Conservation (phyloP, 2,797 vertebrate genomes). For the Cirrhinus mrigala region DNA sequence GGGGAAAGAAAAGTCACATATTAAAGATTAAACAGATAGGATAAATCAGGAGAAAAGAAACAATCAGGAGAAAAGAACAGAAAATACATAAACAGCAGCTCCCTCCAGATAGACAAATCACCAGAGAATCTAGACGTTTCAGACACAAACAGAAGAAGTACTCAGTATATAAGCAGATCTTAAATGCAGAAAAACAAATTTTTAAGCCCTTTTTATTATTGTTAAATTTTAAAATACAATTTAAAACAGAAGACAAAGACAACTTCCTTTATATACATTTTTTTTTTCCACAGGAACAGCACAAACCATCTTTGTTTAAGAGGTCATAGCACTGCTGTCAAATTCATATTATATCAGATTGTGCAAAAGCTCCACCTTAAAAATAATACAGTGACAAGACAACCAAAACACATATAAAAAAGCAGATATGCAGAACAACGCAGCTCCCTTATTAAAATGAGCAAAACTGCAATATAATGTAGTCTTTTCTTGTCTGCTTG, state of each 20-base stretch:
- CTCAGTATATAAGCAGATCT: not conserved
- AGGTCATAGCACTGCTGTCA: slow-evolving; percentile 28
- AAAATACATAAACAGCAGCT: not conserved
- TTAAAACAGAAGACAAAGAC: slow-evolving; percentile 15
- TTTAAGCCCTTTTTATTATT: slow-evolving; percentile 27
- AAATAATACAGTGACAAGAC: slow-evolving; percentile 38
- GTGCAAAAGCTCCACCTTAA: slow-evolving; percentile 37
- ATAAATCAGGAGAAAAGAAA: not conserved
- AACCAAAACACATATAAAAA: slow-evolving; percentile 21
- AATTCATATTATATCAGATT: slow-evolving; percentile 31
- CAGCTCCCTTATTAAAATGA: slow-evolving; percentile 9
- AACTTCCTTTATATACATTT: slow-evolving; percentile 4
- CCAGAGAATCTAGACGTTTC: not conserved
- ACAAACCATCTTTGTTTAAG: slow-evolving; percentile 26
- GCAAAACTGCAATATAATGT: slow-evolving; percentile 9
- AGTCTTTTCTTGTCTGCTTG: slow-evolving; percentile 9
- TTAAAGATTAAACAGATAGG: not conserved
- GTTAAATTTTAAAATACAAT: slow-evolving; percentile 15
- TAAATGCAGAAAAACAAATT: not conserved
- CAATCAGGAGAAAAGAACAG: not conserved
- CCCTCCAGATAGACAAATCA: not conserved
- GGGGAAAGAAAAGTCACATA: not conserved
- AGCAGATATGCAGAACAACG: not conserved
- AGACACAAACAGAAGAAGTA: not conserved
- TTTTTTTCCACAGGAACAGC: slow-evolving; percentile 20